Conservation (phyloP, 1,140 invertebrate genomes). For the Globodera ellingtonae region DNA sequence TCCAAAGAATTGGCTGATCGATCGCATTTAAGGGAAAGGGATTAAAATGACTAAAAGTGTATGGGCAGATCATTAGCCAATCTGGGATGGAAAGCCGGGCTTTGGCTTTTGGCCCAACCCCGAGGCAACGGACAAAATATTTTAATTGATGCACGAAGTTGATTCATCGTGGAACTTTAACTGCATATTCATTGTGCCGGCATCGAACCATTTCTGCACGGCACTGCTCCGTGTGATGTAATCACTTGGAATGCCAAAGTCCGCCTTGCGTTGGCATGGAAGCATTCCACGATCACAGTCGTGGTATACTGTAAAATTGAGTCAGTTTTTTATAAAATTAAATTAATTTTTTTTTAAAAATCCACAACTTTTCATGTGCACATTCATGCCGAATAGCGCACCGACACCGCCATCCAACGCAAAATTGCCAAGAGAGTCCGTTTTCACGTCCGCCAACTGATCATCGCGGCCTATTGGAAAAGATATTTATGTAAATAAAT, state of each 20-base stretch:
- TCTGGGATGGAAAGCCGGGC: no score
- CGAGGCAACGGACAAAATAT: no score
- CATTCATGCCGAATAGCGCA: conserved; percentile 29
- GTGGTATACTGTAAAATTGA: conserved; percentile 35
- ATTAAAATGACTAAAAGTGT: no score
- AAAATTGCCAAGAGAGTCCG: conserved; percentile 40
- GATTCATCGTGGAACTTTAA: neutral
- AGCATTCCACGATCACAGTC: conserved; percentile 48
- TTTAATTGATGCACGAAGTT: neutral
- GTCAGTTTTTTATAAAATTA: neutral
- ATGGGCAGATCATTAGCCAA: no score
- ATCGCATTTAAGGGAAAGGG: no score
- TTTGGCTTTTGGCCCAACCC: no score
- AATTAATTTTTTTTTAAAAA: neutral
- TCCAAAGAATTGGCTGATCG: no score
- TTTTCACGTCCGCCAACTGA: conserved; percentile 45
- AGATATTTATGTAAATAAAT: conserved; percentile 20
- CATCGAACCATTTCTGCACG: conserved; percentile 56
- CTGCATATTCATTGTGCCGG: conserved; percentile 57
- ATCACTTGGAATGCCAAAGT: conserved; percentile 47
- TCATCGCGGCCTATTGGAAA: conserved; percentile 39
- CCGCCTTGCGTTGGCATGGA: conserved; percentile 49
- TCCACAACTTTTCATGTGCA: conserved; percentile 38
- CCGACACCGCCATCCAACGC: conserved; percentile 41
- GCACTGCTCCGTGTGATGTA: conserved; percentile 47